Base-by-base conservation (phyloP, 2,113 vertebrate genomes). In the Egretta garzetta region DNA sequence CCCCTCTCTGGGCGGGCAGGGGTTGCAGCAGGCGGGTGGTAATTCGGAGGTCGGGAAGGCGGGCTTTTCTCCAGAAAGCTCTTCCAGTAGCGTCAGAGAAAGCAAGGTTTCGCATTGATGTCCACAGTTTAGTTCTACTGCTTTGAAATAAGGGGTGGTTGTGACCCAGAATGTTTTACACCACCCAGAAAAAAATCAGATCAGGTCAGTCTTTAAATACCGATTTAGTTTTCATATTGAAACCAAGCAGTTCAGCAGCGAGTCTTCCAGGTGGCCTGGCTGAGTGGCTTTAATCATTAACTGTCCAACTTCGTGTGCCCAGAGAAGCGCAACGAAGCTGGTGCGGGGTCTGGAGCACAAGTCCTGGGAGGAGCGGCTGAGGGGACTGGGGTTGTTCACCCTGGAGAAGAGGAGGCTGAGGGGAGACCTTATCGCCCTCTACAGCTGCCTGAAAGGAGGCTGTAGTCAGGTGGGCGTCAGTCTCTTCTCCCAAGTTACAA, bases 261-360 rank as follows among this genome's bases (percentile, higher is more conserved):
- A 62, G 33, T 64, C 58, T 39, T 88, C 33, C 66, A 82, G 22
- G 26, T 55, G 26, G 17, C 52, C 56, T 70, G 41, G 17, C 12
- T 80, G 22, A 59, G 23, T 24, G 24, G 27, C 20, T 72, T 79
- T 89, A 37, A 20, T 30, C 21, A 30, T 58, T 53, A 84, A 18
- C 4, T 9, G 2, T 62, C 37, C 37, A 55, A n/a, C 4, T 71
- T 27, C 20, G 66, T 1, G 1, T 3, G 3, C 17, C 27, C 49
- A 45, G 5, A 58, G 47, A n/a, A 59, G 11, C 14, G 20, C 8
- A 43, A 39, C 0, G 1, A 49, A 67, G 14, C 16, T 58, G 60
- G 28, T 4, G 55, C 86, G 30, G 55, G 22, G 5, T 37, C 45
- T 66, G 9, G 24, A 45, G 28, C 4, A 28, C 15, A 33, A 33